Evolutionary conservation across 2,797 vertebrate species (phyloP), one percentile per base, ranked within the genome.

Genomic region (Pelodytes ibericus): DNA sequence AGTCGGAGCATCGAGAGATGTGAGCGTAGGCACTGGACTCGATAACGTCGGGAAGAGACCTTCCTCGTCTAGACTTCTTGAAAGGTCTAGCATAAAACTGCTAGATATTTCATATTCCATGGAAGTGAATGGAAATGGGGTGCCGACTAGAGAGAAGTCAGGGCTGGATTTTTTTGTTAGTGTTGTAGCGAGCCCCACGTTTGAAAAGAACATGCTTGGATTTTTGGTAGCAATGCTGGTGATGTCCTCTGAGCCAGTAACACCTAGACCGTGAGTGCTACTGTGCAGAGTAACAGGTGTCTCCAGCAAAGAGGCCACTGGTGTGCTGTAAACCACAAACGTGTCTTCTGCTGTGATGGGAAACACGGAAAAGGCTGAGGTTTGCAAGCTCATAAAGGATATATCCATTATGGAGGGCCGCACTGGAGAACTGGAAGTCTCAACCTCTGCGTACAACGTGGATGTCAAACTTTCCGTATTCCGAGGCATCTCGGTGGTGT

Each of bases 1-100:
- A 25, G 87, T 87, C 0, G 85, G 87, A 11, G 90, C 85, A 67
- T 93, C 79, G 67, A 89, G 84, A 0, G 89, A 91, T 64, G 86
- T 87, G 0, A 87, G 82, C 8, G 87, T 87, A 26, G 93, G 92
- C 44, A 89, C 86, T 4, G 80, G 85, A 83, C 83, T 88, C 77
- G 0, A 44, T 80, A 80, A 56, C n/a, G 62, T 75, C 2, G 71
- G 2, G 5, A 75, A 11, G 3, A 81, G 69, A 80, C 63, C 83
- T 10, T 0, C 59, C 1, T 57, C 74, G 15, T 61, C 66, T 80
- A 59, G 61, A 71, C 4, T 8, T 0, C 44, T 59, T 18, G 70
- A 83, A 77, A 77, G 79, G 64, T 77, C 68, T 39, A 79, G 81
- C 26, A 53, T 1, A 27, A 56, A 68, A 18, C 67, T 33, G 10